Evolutionary conservation across 2,888 invertebrate species (phyloP).

Genomic region (Chydorus sphaericus): DNA sequence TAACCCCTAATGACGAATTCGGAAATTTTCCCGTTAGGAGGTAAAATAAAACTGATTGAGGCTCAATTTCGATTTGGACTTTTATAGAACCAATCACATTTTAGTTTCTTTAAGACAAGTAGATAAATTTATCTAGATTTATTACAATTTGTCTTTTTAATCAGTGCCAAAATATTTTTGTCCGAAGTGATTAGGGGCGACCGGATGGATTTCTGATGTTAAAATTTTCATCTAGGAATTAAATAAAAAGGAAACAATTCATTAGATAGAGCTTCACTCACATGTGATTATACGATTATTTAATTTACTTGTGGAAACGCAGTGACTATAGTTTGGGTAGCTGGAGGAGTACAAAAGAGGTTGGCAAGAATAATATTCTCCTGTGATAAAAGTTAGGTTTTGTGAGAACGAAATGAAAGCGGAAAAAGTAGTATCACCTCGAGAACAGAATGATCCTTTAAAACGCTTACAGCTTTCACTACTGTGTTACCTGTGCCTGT

Average conservation of each 20-base stretch:
- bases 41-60: no score
- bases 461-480: slow-evolving; percentile 77
- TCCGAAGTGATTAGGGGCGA: slow-evolving; percentile 95
- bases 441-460: slow-evolving; percentile 83
- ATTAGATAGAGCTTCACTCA: slow-evolving; percentile 13
- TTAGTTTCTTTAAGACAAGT: no score
- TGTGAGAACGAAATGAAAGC: no score
- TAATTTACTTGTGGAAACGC: slow-evolving; percentile 53
- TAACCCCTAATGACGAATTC: no score
- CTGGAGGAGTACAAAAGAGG: slow-evolving; percentile 87
- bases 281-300: background rate
- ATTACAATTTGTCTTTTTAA: no score
- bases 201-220: slow-evolving; percentile 85
- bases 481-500: slow-evolving; percentile 86
- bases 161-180: slow-evolving; percentile 98
- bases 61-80: no score
- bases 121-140: no score
- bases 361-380: slow-evolving; percentile 93
- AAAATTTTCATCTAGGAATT: slow-evolving; percentile 76
- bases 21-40: no score
- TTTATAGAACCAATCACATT: no score
- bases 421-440: no score
- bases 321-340: slow-evolving; percentile 65
- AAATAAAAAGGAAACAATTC: slow-evolving; percentile 10
- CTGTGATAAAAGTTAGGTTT: no score